phyloP scores from a whole-genome alignment of 2,113 vertebrate genomes.

The Orientallactaga bullata region DNA sequence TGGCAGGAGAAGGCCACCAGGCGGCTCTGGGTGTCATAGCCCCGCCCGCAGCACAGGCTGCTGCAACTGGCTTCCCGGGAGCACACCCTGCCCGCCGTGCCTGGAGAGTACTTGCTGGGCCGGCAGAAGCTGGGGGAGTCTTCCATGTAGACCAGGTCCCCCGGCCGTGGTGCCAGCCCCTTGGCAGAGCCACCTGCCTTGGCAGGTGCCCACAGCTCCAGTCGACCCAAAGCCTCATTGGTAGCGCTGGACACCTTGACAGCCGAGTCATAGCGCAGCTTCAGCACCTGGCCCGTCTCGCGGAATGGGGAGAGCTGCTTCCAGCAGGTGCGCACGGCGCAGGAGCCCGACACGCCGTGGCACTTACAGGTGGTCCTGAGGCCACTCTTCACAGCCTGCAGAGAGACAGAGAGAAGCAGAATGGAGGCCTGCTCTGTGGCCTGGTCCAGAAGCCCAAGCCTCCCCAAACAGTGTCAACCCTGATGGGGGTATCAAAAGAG shows the following conservation, averaged over 20 bases:
- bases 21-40: conserved; percentile 97
- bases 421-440: background rate
- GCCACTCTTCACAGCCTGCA: conserved; percentile 96
- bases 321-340: conserved; percentile 97
- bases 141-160: conserved; percentile 95
- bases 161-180: conserved; percentile 88
- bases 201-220: conserved; percentile 90
- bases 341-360: conserved; percentile 97
- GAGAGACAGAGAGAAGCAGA: conserved; percentile 39
- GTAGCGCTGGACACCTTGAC: conserved; percentile 95
- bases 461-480: accelerated
- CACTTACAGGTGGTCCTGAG: conserved; percentile 99
- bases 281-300: conserved; percentile 94
- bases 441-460: accelerated
- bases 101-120: conserved; percentile 94
- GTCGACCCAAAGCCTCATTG: conserved; percentile 94
- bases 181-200: conserved; percentile 80
- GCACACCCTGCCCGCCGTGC: conserved; percentile 93
- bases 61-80: conserved; percentile 95
- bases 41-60: conserved; percentile 97
- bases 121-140: conserved; percentile 98
- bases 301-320: conserved; percentile 98
- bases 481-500: background rate
- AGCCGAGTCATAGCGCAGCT: conserved; percentile 93
- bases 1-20: conserved; percentile 96